phyloP scores from a whole-genome alignment of 2,797 vertebrate genomes.

The Mycteria americana region DNA sequence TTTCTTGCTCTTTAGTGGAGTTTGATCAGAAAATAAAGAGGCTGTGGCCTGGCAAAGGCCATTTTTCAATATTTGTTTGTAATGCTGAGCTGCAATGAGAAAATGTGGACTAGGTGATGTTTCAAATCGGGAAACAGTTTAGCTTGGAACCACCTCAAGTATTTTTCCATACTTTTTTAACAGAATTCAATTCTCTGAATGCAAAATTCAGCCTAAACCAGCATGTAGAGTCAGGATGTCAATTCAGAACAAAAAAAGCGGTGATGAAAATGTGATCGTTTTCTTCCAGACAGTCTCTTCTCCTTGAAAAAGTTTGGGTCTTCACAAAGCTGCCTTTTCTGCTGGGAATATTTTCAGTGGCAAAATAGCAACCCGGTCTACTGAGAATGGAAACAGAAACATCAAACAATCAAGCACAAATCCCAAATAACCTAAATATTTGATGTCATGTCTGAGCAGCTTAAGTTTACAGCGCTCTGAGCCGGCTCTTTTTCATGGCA shows the following conservation, averaged over 20 bases:
- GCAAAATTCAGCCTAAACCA: neutral
- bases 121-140: neutral
- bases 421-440: constrained; percentile 65
- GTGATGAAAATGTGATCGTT: neutral
- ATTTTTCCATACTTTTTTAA: neutral
- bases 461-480: constrained; percentile 28
- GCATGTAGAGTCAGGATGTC: neutral
- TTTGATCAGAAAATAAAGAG: constrained; percentile 16
- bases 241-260: neutral
- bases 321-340: constrained; percentile 3
- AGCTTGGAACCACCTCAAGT: neutral
- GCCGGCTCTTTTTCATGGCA: neutral
- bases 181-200: neutral
- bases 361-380: constrained; percentile 17
- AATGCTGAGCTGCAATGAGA: neutral
- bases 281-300: constrained; percentile 4
- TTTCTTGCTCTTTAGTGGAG: neutral
- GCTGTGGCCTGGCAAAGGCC: neutral
- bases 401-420: constrained; percentile 49
- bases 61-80: neutral
- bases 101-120: neutral
- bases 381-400: constrained; percentile 29
- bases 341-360: constrained; percentile 42
- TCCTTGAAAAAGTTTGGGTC: constrained; percentile 5
- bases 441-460: constrained; percentile 53